Base-by-base conservation (phyloP, 2,113 vertebrate genomes). In the Grus americana region DNA sequence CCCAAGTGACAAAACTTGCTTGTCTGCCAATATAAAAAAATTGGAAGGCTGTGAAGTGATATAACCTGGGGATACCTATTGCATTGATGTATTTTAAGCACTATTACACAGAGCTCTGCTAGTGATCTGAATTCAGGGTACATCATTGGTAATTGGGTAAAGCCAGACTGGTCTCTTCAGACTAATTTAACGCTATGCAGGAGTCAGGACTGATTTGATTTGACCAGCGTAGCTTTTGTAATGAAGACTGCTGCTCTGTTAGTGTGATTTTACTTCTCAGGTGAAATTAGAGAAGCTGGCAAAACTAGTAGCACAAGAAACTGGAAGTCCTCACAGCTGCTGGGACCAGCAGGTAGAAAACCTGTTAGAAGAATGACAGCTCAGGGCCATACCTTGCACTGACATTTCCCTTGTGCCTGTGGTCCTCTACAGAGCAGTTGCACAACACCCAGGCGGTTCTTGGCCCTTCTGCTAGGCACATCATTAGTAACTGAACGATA, bases 1-100 rank as follows among this genome's bases (percentile, higher is more conserved):
- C 73, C 73, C 49, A 81, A 84, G 38, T 65, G 57, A 91, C 52
- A 88, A 79, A 93, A 87, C 15, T 67, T 71, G 17, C 52, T 84
- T 68, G 47, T 44, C 54, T 94, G 79, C 79, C 86, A 94, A 94
- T 68, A 72, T 32, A 75, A 42, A 90, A 74, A 50, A 79, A 47
- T 74, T 84, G 29, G 22, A 90, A 86, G 44, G 34, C 50, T 66
- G 40, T 7, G 2, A 65, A 83, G 63, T 47, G 23, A 76, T 62
- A 49, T n/a, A 90, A 94, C 87, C 40, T 93, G 57, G 27, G 34
- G 47, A 95, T 32, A 78, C 42, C 32, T 84, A 71, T 30, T 27
- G 30, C 55, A 72, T 1, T 58, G 36, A 55, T 70, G 17, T 32
- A 68, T 79, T 92, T 81, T 72, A 92, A 83, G 36, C 29, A 32